These are phyloP conservation scores for Etheostoma nigrum DNA, from an alignment of 2,797 vertebrate species.

Conservation along the genomic window DNA sequence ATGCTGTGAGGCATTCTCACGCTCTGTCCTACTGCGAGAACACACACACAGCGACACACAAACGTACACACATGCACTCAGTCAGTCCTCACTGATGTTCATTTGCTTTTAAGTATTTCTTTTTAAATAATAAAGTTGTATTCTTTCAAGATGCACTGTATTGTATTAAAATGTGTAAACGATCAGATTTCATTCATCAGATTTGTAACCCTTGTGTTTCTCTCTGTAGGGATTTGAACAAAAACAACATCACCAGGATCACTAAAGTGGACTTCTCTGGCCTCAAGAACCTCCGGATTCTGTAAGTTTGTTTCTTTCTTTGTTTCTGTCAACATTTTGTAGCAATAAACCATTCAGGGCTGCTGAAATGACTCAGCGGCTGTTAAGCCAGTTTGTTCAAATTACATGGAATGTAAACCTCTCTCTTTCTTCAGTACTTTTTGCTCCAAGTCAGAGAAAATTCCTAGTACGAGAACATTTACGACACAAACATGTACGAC, in stretches of 20 bases:
- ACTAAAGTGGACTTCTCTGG: conserved; percentile 95
- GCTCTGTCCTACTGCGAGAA: conserved; percentile 31
- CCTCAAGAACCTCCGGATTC: conserved; percentile 96
- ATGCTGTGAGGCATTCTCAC: conserved; percentile 55
- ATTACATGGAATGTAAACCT: background rate
- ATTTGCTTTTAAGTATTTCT: background rate
- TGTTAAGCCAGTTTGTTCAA: background rate
- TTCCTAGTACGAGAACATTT: background rate
- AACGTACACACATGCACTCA: background rate
- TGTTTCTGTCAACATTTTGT: background rate
- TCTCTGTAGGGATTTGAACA: conserved; percentile 92
- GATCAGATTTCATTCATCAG: background rate
- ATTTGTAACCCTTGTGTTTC: conserved; percentile 20
- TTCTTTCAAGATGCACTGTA: background rate
- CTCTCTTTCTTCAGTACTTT: background rate
- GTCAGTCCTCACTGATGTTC: background rate
- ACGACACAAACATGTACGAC: background rate
- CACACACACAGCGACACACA: conserved; percentile 26
- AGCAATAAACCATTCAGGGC: background rate
- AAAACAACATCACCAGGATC: conserved; percentile 97
- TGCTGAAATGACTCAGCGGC: background rate
- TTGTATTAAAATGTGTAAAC: background rate
- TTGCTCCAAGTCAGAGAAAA: background rate
- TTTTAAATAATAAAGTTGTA: background rate
- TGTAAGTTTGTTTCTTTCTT: conserved; percentile 86